phyloP scores from a whole-genome alignment of 2,888 invertebrate genomes.

The Apocheima hispidaria region DNA sequence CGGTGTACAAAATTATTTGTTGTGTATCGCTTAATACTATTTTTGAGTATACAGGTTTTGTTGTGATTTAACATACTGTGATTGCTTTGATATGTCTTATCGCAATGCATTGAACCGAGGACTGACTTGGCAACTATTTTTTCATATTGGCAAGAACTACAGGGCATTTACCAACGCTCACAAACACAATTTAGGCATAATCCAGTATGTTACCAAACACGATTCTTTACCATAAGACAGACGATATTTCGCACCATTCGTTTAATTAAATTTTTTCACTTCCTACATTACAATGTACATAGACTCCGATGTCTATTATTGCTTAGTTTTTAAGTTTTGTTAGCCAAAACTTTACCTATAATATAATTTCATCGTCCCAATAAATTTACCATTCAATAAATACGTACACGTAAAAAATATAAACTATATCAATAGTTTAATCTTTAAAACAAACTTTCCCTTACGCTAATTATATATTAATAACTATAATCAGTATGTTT shows the following conservation, averaged over 20 bases:
- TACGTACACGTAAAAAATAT: constrained; percentile 87
- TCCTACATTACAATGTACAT: constrained; percentile 83
- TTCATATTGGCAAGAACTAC: constrained; percentile 70
- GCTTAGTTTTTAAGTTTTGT: constrained; percentile 85
- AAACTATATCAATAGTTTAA: constrained; percentile 87
- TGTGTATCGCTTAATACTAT: constrained; percentile 46
- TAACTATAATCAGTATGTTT: constrained; percentile 85
- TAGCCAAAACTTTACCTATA: constrained; percentile 84
- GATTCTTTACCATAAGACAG: constrained; percentile 74
- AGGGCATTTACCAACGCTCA: constrained; percentile 74
- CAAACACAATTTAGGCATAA: constrained; percentile 79
- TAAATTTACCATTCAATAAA: constrained; percentile 86
- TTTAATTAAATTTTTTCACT: constrained; percentile 71
- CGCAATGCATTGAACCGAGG: constrained; percentile 61
- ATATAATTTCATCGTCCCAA: constrained; percentile 85
- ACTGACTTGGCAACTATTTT: constrained; percentile 34
- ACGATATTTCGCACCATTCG: constrained; percentile 83
- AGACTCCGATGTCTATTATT: constrained; percentile 83
- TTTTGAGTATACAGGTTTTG: constrained; percentile 42
- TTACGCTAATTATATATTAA: constrained; percentile 84
- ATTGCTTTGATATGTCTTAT: constrained; percentile 81
- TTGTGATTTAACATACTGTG: constrained; percentile 61
- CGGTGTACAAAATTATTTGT: constrained; percentile 57
- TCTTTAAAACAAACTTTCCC: constrained; percentile 85
- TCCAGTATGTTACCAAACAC: constrained; percentile 69